These are phyloP conservation scores for Procavia capensis DNA, from an alignment of 2,113 vertebrate species.

Conservation along the genomic window DNA sequence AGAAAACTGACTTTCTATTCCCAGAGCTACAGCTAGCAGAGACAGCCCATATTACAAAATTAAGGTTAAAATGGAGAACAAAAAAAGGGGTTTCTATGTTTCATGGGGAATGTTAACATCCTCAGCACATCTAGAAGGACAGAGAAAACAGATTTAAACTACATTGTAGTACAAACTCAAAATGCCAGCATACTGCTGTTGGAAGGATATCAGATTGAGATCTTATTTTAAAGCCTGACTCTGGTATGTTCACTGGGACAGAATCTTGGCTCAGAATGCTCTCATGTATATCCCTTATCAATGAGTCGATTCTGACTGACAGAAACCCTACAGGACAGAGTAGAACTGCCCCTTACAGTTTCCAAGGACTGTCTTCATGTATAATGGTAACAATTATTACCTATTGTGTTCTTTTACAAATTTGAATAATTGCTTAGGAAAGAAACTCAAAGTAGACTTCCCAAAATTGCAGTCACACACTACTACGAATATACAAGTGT, in stretches of 20 bases:
- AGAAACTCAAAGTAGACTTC: neutral
- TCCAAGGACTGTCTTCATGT: no score
- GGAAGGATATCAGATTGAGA: neutral
- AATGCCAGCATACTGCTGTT: neutral
- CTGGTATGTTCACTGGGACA: neutral
- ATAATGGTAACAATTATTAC: neutral
- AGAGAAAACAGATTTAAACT: neutral
- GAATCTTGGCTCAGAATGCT: neutral
- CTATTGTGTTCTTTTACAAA: neutral
- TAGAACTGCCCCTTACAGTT: no score
- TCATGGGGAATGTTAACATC: neutral
- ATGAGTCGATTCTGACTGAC: no score
- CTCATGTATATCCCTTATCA: neutral
- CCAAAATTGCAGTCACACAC: neutral
- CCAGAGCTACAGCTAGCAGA: neutral
- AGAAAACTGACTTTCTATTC: neutral
- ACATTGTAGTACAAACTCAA: neutral
- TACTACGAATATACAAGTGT: neutral
- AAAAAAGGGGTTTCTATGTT: neutral
- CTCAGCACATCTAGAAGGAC: neutral
- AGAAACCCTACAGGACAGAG: no score
- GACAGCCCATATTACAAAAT: neutral
- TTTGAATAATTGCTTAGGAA: neutral
- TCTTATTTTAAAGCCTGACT: neutral
- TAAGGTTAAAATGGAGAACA: neutral